Evolutionary conservation across 2,113 vertebrate species (phyloP).

Genomic region (Gymnogyps californianus): DNA sequence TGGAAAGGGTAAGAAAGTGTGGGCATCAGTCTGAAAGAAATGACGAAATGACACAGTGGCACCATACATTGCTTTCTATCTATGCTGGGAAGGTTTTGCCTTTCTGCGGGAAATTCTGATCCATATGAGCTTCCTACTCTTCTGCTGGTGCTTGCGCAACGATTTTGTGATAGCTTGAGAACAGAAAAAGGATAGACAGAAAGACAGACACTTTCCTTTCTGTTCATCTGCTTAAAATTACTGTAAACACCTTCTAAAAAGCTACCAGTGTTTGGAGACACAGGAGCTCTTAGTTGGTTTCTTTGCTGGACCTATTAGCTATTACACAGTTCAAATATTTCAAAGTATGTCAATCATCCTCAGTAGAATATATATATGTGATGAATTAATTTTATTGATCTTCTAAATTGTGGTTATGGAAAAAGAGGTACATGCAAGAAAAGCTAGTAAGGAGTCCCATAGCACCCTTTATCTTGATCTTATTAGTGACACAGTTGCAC

Average conservation of each 20-base stretch:
- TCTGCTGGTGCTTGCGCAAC: background rate
- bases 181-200: background rate
- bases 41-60: background rate
- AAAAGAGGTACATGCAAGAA: background rate
- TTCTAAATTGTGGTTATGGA: background rate
- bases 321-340: background rate
- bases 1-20: background rate
- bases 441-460: background rate
- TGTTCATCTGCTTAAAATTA: background rate
- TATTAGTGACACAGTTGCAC: background rate
- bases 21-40: background rate
- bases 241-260: background rate
- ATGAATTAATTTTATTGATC: background rate
- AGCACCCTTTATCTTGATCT: background rate
- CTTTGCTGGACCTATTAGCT: background rate
- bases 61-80: background rate
- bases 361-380: background rate
- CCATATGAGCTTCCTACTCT: background rate
- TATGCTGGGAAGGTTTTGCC: background rate
- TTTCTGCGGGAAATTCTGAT: background rate
- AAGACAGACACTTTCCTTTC: background rate
- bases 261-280: background rate
- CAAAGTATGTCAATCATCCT: background rate
- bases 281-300: background rate
- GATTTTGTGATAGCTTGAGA: background rate